Evolutionary conservation across 2,797 vertebrate genomes (phyloP), one percentile per base, ranked within the genome.

Genomic region (Oryzias dopingdopingensis): DNA sequence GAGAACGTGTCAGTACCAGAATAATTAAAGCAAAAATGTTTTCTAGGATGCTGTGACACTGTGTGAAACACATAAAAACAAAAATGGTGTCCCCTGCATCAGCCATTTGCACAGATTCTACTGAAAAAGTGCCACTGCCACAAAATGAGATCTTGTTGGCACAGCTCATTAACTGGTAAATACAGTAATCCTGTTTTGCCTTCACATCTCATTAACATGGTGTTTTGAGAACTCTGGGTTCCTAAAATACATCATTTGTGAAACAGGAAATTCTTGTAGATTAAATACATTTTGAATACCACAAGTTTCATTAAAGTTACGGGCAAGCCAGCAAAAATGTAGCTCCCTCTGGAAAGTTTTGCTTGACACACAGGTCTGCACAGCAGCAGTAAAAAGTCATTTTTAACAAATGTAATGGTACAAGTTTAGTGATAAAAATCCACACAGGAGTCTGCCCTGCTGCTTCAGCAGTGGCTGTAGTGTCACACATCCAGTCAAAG

Each of bases 401-500:
- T 74, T 65, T 51, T 5, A 24, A 66, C 13, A 58, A 18, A 65
- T 58, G 59, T 55, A 59, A 64, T 37, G 50, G 24, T 52, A 56
- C 42, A 64, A 59, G 57, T 67, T 66, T 60, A 70, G 49, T 5
- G 13, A 56, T 57, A 29, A 58, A 63, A 78, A 70, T 52, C 10
- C 18, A 47, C 59, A 57, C 40, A 44, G 50, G 49, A 56, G 41
- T 52, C 22, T 74, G 65, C 71, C 56, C 54, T 58, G 56, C 17
- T 61, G 52, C 47, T 58, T 49, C 59, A 56, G 68, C 56, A 59
- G 20, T 59, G 45, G 59, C 63, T 64, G 51, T 66, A 45, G 43
- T 59, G 42, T 59, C 50, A 70, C 10, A 14, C 41, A 41, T 62
- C 64, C 57, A 53, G 79, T 67, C 76, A 56, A 70, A 72, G 67